These are phyloP conservation scores for Crotalus tigris DNA, from an alignment of 2,113 vertebrate genomes.

Conservation along the genomic window DNA sequence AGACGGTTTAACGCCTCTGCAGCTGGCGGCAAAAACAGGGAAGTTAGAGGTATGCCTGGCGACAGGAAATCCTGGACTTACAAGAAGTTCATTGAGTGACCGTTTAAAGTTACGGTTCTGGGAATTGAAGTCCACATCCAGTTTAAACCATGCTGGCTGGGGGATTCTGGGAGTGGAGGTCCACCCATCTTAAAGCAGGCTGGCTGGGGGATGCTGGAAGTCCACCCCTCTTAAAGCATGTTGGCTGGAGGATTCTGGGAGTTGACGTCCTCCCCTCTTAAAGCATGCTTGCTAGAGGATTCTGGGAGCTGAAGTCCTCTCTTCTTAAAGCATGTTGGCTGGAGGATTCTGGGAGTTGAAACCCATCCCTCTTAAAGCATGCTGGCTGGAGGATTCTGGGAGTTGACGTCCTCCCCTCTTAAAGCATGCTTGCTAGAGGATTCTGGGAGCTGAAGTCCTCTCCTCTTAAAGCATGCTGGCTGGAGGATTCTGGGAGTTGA, in stretches of 20 bases:
- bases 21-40: slow-evolving; percentile 77
- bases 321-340: neutral
- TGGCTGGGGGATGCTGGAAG: too few relatives aligned
- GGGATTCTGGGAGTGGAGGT: too few relatives aligned
- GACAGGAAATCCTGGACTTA: neutral
- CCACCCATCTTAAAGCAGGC: neutral
- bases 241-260: neutral
- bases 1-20: slow-evolving; percentile 71
- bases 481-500: too few relatives aligned
- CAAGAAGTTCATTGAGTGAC: neutral
- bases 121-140: neutral
- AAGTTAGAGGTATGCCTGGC: slow-evolving; percentile 71
- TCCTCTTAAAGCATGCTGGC: neutral
- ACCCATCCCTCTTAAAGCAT: too few relatives aligned
- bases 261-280: too few relatives aligned
- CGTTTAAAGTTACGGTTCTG: neutral
- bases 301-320: neutral
- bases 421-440: neutral
- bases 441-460: neutral
- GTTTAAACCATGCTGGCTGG: too few relatives aligned
- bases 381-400: too few relatives aligned
- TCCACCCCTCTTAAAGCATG: neutral
- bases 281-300: neutral
- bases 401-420: fast-evolving
- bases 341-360: neutral